Evolutionary conservation across 1,140 invertebrate species (phyloP).

Genomic region (Hylyphantes graminicola): DNA sequence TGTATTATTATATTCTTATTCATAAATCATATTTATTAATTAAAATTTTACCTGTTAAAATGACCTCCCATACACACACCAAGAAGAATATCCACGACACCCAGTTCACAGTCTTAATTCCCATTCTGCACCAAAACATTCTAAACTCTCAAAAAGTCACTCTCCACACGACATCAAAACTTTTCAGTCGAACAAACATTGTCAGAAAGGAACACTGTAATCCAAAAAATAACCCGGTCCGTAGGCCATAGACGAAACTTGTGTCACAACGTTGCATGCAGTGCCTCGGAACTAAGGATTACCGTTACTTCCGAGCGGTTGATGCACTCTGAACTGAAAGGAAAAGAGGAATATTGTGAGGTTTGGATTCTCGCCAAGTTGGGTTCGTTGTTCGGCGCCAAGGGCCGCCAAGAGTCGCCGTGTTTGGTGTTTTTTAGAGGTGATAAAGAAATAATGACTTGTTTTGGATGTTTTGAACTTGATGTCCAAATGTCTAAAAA

Average conservation of each 20-base stretch:
- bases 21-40: too few species aligned
- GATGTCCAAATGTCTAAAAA: too few species aligned
- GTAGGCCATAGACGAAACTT: neutral
- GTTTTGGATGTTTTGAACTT: too few species aligned
- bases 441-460: too few species aligned
- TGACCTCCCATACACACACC: constrained; percentile 33
- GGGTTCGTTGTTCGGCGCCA: too few species aligned
- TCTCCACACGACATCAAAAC: constrained; percentile 5
- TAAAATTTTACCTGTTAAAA: constrained; percentile 35
- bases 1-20: too few species aligned
- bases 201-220: constrained; percentile 29
- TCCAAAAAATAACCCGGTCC: constrained; percentile 22
- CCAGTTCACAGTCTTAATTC: constrained; percentile 28
- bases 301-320: too few species aligned
- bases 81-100: constrained; percentile 39
- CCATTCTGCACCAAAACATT: neutral
- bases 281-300: neutral
- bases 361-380: too few species aligned
- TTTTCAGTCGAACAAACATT: constrained; percentile 27
- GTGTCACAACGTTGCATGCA: constrained; percentile 9
- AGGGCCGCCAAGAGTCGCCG: too few species aligned
- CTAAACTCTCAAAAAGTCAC: constrained; percentile 32
- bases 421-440: too few species aligned
- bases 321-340: too few species aligned
- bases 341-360: too few species aligned